Conservation (phyloP, 2,888 invertebrate genomes). For the Crocallis elinguaria region DNA sequence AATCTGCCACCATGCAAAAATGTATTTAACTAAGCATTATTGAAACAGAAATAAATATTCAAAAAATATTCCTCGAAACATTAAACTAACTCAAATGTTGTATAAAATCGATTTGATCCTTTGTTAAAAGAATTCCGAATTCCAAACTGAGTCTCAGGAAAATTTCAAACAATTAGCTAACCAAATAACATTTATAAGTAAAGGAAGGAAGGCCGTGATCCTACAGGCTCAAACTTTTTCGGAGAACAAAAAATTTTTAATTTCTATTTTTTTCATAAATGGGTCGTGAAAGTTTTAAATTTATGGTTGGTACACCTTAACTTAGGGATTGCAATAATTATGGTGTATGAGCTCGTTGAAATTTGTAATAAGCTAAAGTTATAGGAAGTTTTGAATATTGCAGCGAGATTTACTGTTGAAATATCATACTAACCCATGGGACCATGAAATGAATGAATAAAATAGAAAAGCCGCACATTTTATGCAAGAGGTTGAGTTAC, state of each 20-base stretch:
- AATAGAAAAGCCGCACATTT: not conserved
- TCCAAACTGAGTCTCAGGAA: not conserved
- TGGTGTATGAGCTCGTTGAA: conserved; percentile 31
- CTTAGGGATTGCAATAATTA: conserved; percentile 37
- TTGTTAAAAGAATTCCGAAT: conserved; percentile 20
- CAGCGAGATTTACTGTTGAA: conserved; percentile 6
- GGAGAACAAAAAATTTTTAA: conserved; percentile 21
- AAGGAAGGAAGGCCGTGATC: conserved; percentile 10
- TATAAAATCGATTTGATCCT: conserved; percentile 19
- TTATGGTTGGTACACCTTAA: conserved; percentile 31
- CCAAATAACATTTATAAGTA: conserved; percentile 24
- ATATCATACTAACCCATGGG: not conserved
- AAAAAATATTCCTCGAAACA: conserved; percentile 3
- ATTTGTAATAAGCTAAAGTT: conserved; percentile 39
- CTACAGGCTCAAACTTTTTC: conserved; percentile 17
- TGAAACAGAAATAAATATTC: not conserved
- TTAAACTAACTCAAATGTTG: not conserved
- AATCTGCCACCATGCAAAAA: too few species aligned
- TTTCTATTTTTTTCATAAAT: conserved; percentile 36
- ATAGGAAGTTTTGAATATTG: conserved; percentile 19
- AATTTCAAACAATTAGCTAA: conserved; percentile 23
- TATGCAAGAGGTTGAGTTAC: too few species aligned
- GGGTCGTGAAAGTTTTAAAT: conserved; percentile 36
- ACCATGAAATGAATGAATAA: not conserved
- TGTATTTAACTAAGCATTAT: not conserved